These are phyloP conservation scores for Cuculus canorus DNA, from an alignment of 2,797 vertebrate species.

Conservation along the genomic window DNA sequence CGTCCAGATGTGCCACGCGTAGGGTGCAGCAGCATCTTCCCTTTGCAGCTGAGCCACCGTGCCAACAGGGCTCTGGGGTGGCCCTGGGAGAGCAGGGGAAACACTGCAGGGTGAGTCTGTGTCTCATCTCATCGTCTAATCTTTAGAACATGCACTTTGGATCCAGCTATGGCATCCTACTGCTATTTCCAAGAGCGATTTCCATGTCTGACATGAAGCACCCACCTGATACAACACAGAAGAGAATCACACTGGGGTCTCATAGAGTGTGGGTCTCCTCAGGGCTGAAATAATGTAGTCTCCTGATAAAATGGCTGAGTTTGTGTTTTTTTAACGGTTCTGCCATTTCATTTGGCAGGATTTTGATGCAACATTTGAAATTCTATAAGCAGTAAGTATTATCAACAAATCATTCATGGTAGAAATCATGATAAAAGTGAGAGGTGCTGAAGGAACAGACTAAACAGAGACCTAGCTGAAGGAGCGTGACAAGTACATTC, in stretches of 20 bases:
- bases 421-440: neutral
- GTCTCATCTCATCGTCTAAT: neutral
- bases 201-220: neutral
- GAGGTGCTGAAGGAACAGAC: neutral
- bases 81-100: neutral
- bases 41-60: neutral
- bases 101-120: neutral
- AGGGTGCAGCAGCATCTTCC: rapidly evolving
- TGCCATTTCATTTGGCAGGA: neutral
- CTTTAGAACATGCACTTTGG: neutral
- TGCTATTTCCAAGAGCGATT: neutral
- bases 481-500: neutral
- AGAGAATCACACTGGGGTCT: neutral
- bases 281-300: neutral
- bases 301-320: neutral
- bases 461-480: neutral
- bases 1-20: rapidly evolving
- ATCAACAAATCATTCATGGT: neutral
- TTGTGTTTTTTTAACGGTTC: neutral
- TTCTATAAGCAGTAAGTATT: neutral
- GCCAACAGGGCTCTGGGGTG: neutral
- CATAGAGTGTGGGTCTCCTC: neutral
- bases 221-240: rapidly evolving
- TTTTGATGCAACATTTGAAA: neutral
- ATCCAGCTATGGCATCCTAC: neutral